Evolutionary conservation across 2,888 invertebrate species (phyloP).

Genomic region (Dryobotodes eremita): DNA sequence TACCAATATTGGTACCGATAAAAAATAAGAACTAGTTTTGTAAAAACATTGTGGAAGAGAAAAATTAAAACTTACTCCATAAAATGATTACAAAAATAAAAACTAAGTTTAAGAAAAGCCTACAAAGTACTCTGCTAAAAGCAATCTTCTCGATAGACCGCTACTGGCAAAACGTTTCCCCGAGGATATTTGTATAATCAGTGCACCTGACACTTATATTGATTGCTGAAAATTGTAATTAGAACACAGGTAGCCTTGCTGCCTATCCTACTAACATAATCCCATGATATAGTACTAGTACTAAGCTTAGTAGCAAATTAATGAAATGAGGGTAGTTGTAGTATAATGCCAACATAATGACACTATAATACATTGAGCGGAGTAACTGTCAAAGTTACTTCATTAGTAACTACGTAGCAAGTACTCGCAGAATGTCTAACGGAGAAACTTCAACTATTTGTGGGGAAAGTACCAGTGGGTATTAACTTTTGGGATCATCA

Average conservation of each 20-base stretch:
- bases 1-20: not conserved
- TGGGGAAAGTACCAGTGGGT: constrained; percentile 27
- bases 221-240: constrained; percentile 12
- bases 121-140: not conserved
- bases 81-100: not conserved
- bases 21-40: not conserved
- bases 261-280: constrained; percentile 20
- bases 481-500: constrained; percentile 43
- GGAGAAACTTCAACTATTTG: constrained; percentile 53
- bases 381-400: constrained; percentile 58
- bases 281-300: not conserved
- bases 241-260: constrained; percentile 24
- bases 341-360: constrained; percentile 21
- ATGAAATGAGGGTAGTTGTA: constrained; percentile 28
- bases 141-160: not conserved
- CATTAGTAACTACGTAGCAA: constrained; percentile 51
- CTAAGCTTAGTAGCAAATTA: constrained; percentile 13
- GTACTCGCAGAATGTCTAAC: constrained; percentile 42
- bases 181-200: constrained; percentile 15
- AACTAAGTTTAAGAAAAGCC: not conserved
- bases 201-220: constrained; percentile 5
- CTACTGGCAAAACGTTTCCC: not conserved
- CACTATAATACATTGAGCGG: constrained; percentile 31
- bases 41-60: not conserved
- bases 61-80: not conserved